Conservation (phyloP, 2,113 vertebrate genomes). For the Nettapus auritus region DNA sequence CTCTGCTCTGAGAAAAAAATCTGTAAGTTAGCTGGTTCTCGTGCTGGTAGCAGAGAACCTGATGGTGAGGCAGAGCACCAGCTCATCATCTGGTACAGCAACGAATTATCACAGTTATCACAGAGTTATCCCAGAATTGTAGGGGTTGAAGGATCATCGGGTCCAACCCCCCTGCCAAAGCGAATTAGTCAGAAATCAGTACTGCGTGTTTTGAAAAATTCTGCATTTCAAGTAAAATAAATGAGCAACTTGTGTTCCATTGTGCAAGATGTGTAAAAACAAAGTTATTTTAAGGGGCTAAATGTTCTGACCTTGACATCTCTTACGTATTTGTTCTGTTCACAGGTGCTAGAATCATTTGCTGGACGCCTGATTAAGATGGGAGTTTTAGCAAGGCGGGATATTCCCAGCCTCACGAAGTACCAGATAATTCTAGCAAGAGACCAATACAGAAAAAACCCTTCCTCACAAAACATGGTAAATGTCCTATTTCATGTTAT, state of each 20-base stretch:
- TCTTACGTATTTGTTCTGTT: background rate
- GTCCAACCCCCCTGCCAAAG: no score
- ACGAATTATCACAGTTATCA: no score
- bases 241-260: background rate
- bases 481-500: background rate
- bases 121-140: no score
- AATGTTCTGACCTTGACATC: background rate
- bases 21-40: background rate
- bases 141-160: no score
- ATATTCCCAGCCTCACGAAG: conserved; percentile 88
- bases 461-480: conserved; percentile 81
- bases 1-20: background rate
- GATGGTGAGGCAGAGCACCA: background rate
- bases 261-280: background rate
- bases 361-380: conserved; percentile 84
- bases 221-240: background rate
- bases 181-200: background rate
- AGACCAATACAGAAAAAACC: conserved; percentile 94
- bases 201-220: background rate
- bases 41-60: background rate
- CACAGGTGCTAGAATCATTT: conserved; percentile 89
- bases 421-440: conserved; percentile 94
- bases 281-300: background rate
- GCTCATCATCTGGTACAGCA: background rate
- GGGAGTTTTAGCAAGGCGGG: conserved; percentile 80